These are phyloP conservation scores for Tachina fera DNA, from an alignment of 2,888 invertebrate genomes.

Conservation along the genomic window DNA sequence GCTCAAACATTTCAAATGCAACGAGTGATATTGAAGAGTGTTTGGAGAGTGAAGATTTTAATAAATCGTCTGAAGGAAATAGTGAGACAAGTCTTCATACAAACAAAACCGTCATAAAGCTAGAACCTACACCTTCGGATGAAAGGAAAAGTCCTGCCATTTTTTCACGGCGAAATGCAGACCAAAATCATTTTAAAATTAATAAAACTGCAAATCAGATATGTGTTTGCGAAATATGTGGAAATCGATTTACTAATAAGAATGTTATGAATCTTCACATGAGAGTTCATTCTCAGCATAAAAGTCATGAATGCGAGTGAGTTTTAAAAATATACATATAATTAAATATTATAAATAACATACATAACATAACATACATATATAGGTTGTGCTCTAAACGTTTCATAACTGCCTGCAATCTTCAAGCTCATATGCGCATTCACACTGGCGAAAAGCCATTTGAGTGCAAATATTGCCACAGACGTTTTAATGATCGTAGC, in stretches of 20 bases:
- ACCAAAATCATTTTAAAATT: neutral
- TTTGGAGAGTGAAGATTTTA: slow-evolving; percentile 26
- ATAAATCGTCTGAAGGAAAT: neutral
- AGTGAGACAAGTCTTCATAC: neutral
- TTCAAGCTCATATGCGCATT: slow-evolving; percentile 78
- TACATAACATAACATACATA: neutral
- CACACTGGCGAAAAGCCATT: slow-evolving; percentile 80
- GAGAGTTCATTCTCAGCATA: slow-evolving; percentile 75
- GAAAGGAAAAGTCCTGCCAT: neutral
- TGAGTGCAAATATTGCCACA: slow-evolving; percentile 75
- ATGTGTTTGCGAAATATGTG: slow-evolving; percentile 74
- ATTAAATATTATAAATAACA: neutral
- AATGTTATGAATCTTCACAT: slow-evolving; percentile 74
- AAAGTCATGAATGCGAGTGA: slow-evolving; percentile 73
- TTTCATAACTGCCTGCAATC: slow-evolving; percentile 77
- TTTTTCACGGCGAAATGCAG: neutral
- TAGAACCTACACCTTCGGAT: neutral
- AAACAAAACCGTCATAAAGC: neutral
- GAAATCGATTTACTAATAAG: slow-evolving; percentile 73
- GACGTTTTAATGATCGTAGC: slow-evolving; percentile 81
- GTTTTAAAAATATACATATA: slow-evolving; percentile 18
- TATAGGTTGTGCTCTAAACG: slow-evolving; percentile 76
- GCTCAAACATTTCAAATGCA: slow-evolving; percentile 35
- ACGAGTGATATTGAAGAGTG: slow-evolving; percentile 24
- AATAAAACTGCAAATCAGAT: neutral